Evolutionary conservation across 2,113 vertebrate species (phyloP).

Genomic region (Triplophysa dalaica): DNA sequence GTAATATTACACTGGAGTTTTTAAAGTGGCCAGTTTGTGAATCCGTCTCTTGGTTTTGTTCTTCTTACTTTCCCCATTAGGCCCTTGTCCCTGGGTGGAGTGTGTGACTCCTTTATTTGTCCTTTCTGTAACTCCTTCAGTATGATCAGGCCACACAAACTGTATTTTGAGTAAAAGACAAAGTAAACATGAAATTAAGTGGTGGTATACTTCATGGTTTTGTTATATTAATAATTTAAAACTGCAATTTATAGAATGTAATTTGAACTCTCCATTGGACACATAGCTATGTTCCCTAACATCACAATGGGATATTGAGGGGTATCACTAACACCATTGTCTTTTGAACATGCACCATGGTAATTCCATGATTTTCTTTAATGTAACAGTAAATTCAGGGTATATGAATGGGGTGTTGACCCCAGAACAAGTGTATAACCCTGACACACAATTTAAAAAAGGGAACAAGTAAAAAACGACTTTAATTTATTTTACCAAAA

Average conservation of each 20-base stretch:
- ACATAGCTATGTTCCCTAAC: neutral
- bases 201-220: constrained; percentile 13
- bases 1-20: constrained; percentile 60
- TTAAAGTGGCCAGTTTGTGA: constrained; percentile 69
- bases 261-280: neutral
- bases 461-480: too few species aligned
- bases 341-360: neutral
- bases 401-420: too few species aligned
- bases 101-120: constrained; percentile 59
- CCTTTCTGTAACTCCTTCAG: constrained; percentile 65
- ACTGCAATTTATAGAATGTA: neutral
- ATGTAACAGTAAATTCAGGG: too few species aligned
- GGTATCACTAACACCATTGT: too few species aligned
- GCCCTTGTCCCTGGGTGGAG: constrained; percentile 40
- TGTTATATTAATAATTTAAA: neutral
- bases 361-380: neutral
- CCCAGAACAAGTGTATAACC: too few species aligned
- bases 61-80: constrained; percentile 59
- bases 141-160: constrained; percentile 63
- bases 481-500: too few species aligned
- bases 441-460: too few species aligned
- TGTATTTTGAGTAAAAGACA: constrained; percentile 71
- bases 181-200: constrained; percentile 45
- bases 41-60: constrained; percentile 60
- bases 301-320: too few species aligned